Percentiles rank a stretch among this genome's conserved stretches.
phyloP scores from a whole-genome alignment of 2,888 invertebrate species.

The Pedicia rivosa region DNA sequence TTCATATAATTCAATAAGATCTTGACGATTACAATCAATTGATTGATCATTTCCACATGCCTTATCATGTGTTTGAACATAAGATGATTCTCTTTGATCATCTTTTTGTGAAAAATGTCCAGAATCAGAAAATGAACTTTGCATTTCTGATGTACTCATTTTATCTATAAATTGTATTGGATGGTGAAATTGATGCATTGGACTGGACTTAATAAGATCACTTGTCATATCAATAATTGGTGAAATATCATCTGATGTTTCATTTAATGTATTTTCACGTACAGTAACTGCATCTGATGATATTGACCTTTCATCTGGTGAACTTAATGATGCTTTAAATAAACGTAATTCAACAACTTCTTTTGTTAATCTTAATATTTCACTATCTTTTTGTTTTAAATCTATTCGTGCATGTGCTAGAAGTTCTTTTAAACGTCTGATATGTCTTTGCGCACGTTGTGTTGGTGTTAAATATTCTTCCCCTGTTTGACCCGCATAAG shows the following conservation, averaged over 20 bases:
- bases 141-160: constrained; percentile 37
- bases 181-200: constrained; percentile 23
- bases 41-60: constrained; percentile 21
- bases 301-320: constrained; percentile 65
- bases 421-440: constrained; percentile 55
- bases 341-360: constrained; percentile 67
- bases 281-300: constrained; percentile 60
- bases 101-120: constrained; percentile 78
- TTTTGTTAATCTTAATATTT: constrained; percentile 52
- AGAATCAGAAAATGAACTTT: constrained; percentile 67
- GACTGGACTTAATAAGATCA: constrained; percentile 29
- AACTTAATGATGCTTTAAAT: constrained; percentile 62
- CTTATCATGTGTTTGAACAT: constrained; percentile 36
- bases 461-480: constrained; percentile 80
- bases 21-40: constrained; percentile 47
- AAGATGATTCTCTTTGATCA: constrained; percentile 59
- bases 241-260: constrained; percentile 37
- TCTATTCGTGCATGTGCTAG: constrained; percentile 58
- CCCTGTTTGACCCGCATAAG: constrained; percentile 57
- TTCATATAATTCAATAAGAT: constrained; percentile 54
- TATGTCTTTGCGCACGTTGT: constrained; percentile 67
- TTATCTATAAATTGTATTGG: constrained; percentile 24
- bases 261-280: constrained; percentile 46
- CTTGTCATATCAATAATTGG: constrained; percentile 37
- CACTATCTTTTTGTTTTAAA: constrained; percentile 65